Conservation (phyloP, 2,113 vertebrate genomes). For the Onychostoma macrolepis region DNA sequence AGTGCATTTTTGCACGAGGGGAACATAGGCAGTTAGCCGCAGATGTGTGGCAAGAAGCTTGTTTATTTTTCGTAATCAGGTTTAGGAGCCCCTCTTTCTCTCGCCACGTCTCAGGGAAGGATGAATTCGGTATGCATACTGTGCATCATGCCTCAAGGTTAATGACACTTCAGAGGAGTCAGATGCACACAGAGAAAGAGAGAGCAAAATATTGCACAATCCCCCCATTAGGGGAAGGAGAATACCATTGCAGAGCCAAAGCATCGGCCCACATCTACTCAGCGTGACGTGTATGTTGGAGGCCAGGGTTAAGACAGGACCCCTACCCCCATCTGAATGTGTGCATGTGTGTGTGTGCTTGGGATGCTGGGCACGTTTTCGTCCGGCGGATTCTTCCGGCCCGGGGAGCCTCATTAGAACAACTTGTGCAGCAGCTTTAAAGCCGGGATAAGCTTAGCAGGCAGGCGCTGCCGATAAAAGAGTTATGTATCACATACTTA, state of each 20-base stretch:
- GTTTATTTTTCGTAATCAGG: constrained; percentile 44
- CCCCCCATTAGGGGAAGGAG: constrained; percentile 5
- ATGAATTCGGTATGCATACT: not conserved
- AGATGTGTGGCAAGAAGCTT: constrained; percentile 21
- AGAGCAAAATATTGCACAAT: constrained; percentile 26
- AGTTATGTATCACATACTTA: constrained; percentile 59
- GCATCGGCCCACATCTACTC: constrained; percentile 22
- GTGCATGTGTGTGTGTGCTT: constrained; percentile 44
- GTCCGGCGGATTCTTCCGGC: constrained; percentile 50
- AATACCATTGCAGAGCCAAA: constrained; percentile 28
- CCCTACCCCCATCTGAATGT: not conserved
- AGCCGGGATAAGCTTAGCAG: constrained; percentile 61
- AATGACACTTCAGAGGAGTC: constrained; percentile 40
- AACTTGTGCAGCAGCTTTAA: constrained; percentile 58
- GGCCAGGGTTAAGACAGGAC: constrained; percentile 53
- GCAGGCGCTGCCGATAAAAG: constrained; percentile 57
- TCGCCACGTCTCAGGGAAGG: constrained; percentile 17
- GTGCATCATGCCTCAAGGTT: constrained; percentile 57
- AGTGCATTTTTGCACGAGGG: not conserved
- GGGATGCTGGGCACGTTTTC: constrained; percentile 57
- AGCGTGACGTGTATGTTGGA: constrained; percentile 26
- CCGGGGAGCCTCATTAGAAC: constrained; percentile 63
- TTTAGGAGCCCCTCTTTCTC: constrained; percentile 8
- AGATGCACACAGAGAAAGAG: constrained; percentile 11
- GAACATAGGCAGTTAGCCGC: constrained; percentile 4